These are phyloP conservation scores for Andrena cerasifolii DNA, from an alignment of 1,140 invertebrate species.

Conservation along the genomic window DNA sequence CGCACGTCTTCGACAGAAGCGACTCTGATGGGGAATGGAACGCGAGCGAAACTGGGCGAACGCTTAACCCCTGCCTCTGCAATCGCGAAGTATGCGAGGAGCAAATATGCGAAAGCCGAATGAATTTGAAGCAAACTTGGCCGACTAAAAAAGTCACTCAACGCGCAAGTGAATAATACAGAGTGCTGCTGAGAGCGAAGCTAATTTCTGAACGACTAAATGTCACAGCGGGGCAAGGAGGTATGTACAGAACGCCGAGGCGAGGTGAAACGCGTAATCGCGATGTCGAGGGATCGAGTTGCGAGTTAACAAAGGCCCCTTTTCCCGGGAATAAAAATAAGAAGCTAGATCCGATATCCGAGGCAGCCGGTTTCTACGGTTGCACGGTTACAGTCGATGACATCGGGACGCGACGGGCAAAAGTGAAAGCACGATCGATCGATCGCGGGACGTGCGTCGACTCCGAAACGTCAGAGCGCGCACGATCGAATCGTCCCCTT, in stretches of 20 bases:
- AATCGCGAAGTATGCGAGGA: not conserved
- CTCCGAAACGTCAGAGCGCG: conserved; percentile 43
- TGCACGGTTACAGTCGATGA: conserved; percentile 1
- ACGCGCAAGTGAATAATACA: too few species aligned
- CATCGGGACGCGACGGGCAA: conserved; percentile 45
- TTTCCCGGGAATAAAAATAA: conserved; percentile 9
- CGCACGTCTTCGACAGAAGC: conserved; percentile 8
- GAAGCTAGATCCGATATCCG: conserved; percentile 13
- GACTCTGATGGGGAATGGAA: not conserved
- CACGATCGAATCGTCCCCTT: conserved; percentile 58
- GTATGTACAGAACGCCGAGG: too few species aligned
- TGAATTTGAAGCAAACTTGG: too few species aligned
- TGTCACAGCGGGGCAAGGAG: too few species aligned
- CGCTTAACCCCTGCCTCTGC: not conserved
- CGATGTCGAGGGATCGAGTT: not conserved
- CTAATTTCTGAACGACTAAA: too few species aligned
- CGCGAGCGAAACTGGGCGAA: not conserved
- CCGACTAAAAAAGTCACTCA: too few species aligned
- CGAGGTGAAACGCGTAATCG: not conserved
- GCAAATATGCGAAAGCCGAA: too few species aligned
- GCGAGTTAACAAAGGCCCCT: not conserved
- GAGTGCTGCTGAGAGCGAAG: too few species aligned
- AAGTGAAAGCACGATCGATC: conserved; percentile 63
- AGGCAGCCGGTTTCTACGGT: conserved; percentile 16
- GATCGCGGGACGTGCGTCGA: conserved; percentile 56